Percentiles rank a stretch among this genome's conserved stretches.
Evolutionary conservation across 2,797 vertebrate species (phyloP).

Genomic region (Trichosurus vulpecula): DNA sequence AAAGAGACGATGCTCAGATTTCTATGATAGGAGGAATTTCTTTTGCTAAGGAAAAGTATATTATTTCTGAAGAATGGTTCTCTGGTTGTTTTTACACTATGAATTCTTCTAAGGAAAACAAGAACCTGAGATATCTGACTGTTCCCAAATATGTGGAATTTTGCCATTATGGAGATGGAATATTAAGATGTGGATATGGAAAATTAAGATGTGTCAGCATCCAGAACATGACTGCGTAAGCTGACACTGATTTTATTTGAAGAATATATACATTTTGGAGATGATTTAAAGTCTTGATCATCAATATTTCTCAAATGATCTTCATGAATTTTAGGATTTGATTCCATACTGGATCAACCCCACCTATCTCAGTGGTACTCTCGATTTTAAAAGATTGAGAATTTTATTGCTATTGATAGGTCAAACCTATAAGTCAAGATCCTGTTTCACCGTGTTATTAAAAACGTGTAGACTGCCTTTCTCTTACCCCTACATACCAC

Average conservation of each 20-base stretch:
- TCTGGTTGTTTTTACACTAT: neutral
- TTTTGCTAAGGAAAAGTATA: neutral
- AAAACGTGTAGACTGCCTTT: neutral
- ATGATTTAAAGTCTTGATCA: neutral
- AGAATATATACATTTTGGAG: neutral
- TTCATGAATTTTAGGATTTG: slow-evolving; percentile 5
- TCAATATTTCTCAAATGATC: neutral
- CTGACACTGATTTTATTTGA: neutral
- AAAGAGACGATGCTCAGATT: rapidly evolving
- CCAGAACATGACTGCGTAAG: neutral
- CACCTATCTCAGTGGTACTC: neutral
- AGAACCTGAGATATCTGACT: neutral
- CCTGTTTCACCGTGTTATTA: neutral
- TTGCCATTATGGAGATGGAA: neutral
- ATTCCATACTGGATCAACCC: neutral
- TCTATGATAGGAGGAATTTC: neutral
- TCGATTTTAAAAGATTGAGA: slow-evolving; percentile 32
- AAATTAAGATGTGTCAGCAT: neutral
- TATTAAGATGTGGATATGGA: neutral
- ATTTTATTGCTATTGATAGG: neutral
- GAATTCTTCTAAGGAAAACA: neutral
- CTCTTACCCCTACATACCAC: neutral
- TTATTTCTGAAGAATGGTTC: neutral
- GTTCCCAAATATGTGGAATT: neutral
- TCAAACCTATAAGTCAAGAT: neutral